Evolutionary conservation across 2,113 vertebrate species (phyloP).

Genomic region (Phrynosoma platyrhinos): DNA sequence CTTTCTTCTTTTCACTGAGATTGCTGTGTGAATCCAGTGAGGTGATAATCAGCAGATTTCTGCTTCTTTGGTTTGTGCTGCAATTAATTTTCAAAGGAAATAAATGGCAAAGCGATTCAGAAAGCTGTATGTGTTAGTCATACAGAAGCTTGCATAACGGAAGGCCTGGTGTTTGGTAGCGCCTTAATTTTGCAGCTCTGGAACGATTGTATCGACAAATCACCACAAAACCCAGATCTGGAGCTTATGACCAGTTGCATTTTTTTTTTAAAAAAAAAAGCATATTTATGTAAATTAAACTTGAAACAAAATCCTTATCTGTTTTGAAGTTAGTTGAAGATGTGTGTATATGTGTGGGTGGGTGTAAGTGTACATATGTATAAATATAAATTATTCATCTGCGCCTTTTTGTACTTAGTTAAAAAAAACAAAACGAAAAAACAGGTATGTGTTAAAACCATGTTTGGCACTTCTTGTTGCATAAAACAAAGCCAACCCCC

Average conservation of each 20-base stretch:
- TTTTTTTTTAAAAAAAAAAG: slow-evolving; percentile 51
- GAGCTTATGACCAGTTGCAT: slow-evolving; percentile 65
- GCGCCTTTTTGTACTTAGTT: slow-evolving; percentile 72
- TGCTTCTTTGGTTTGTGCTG: slow-evolving; percentile 56
- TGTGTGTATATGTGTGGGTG: slow-evolving; percentile 27
- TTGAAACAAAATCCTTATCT: slow-evolving; percentile 74
- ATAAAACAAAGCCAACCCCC: slow-evolving; percentile 72
- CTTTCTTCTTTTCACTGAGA: slow-evolving; percentile 58
- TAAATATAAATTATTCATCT: slow-evolving; percentile 73
- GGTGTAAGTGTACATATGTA: slow-evolving; percentile 66
- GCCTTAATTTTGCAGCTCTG: slow-evolving; percentile 75
- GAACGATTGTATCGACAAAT: slow-evolving; percentile 74
- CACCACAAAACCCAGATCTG: slow-evolving; percentile 67
- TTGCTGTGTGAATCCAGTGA: slow-evolving; percentile 64
- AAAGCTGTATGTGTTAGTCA: slow-evolving; percentile 41
- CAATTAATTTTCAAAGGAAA: slow-evolving; percentile 69
- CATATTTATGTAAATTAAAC: slow-evolving; percentile 74
- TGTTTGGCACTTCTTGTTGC: slow-evolving; percentile 72
- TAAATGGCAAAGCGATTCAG: slow-evolving; percentile 60
- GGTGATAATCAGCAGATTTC: slow-evolving; percentile 62
- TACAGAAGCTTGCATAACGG: slow-evolving; percentile 61
- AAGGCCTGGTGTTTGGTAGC: slow-evolving; percentile 71
- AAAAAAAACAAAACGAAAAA: slow-evolving; percentile 56
- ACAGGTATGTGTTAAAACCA: slow-evolving; percentile 71
- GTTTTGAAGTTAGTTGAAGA: slow-evolving; percentile 70